phyloP scores from a whole-genome alignment of 2,113 vertebrate species.

The Helogale parvula region DNA sequence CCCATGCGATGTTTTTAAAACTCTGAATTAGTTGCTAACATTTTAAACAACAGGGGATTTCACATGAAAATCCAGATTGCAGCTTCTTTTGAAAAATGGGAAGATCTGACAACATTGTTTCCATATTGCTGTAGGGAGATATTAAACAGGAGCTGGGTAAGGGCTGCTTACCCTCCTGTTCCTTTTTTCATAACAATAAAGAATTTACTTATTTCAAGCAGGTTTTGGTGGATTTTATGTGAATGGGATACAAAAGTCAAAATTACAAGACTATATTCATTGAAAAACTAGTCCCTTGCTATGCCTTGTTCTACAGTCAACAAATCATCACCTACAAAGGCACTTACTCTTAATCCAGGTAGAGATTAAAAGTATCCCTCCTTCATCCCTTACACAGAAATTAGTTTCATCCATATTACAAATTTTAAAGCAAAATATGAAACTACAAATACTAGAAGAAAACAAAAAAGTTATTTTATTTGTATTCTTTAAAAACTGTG shows the following conservation, averaged over 20 bases:
- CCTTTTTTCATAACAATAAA: neutral
- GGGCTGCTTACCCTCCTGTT: neutral
- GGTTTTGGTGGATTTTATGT: neutral
- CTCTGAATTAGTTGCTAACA: constrained; percentile 38
- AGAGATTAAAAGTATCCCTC: neutral
- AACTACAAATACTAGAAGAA: neutral
- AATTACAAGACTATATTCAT: neutral
- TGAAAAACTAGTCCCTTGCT: neutral
- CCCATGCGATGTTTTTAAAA: constrained; percentile 19
- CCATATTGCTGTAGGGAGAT: neutral
- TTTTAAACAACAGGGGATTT: constrained; percentile 61
- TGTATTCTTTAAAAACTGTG: neutral
- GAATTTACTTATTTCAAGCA: neutral
- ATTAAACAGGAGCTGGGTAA: neutral
- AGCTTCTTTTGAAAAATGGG: constrained; percentile 29
- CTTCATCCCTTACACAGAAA: neutral
- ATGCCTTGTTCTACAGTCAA: neutral
- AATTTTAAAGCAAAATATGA: neutral
- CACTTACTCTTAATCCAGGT: neutral
- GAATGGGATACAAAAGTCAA: neutral
- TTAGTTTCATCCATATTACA: neutral
- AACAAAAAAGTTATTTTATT: neutral
- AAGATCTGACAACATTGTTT: neutral
- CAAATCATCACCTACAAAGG: neutral
- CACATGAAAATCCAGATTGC: constrained; percentile 56